Evolutionary conservation across 2,797 vertebrate species (phyloP).

Genomic region (Benthosema pterotum): DNA sequence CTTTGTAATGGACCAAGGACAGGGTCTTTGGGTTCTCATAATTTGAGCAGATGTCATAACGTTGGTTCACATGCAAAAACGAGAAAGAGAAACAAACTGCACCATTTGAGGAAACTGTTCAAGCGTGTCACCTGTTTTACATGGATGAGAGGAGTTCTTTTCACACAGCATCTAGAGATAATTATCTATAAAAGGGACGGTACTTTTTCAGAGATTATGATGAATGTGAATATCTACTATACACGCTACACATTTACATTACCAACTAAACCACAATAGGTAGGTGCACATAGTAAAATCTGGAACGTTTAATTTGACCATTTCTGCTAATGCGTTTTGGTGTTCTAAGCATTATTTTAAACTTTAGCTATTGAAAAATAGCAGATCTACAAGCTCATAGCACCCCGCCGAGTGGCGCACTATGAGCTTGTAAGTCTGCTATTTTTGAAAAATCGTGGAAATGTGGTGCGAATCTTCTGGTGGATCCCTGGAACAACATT

Average conservation of each 20-base stretch:
- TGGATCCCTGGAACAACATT: too few relatives aligned
- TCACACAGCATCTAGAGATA: constrained; percentile 56
- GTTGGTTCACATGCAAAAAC: constrained; percentile 18
- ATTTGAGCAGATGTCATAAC: constrained; percentile 34
- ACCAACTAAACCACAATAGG: constrained; percentile 21
- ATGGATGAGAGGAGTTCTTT: constrained; percentile 18
- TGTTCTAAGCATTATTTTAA: too few relatives aligned
- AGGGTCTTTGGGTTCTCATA: constrained; percentile 27
- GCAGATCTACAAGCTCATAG: too few relatives aligned
- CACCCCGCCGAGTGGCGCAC: too few relatives aligned
- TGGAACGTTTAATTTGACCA: too few relatives aligned
- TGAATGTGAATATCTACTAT: constrained; percentile 39
- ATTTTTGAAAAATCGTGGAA: too few relatives aligned
- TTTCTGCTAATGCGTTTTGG: too few relatives aligned
- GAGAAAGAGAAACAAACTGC: constrained; percentile 37
- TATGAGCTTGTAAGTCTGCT: too few relatives aligned
- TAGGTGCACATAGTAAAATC: constrained; percentile 4
- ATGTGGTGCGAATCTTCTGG: too few relatives aligned
- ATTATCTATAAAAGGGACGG: constrained; percentile 67
- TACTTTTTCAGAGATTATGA: constrained; percentile 47
- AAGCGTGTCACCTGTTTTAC: constrained; percentile 39
- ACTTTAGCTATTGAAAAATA: too few relatives aligned
- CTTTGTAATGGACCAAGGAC: constrained; percentile 23
- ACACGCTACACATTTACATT: constrained; percentile 38
- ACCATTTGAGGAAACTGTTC: constrained; percentile 46